A percentile compares a stretch with the other conserved stretches of the same genome.
Evolutionary conservation across 2,888 invertebrate species (phyloP).

Genomic region (Polia nebulosa): DNA sequence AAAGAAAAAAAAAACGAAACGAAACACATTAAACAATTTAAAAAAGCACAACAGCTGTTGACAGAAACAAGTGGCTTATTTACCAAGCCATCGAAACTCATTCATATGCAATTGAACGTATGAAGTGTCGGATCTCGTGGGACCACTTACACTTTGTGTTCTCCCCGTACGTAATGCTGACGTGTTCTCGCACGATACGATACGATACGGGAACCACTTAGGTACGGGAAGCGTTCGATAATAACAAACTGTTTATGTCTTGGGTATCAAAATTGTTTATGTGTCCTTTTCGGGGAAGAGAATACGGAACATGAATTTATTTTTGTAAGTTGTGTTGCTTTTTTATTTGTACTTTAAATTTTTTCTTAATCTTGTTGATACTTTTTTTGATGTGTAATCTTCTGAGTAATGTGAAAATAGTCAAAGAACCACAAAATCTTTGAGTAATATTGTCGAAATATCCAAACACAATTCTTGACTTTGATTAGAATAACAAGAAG

Average conservation of each 20-base stretch:
- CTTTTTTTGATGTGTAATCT: background rate
- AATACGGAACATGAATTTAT: background rate
- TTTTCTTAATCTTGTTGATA: background rate
- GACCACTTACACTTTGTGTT: conserved; percentile 58
- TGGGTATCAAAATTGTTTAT: conserved; percentile 22
- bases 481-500: background rate
- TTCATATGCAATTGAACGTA: conserved; percentile 64
- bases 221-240: conserved; percentile 33
- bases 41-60: conserved; percentile 46
- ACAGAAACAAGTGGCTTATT: conserved; percentile 62
- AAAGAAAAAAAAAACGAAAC: background rate
- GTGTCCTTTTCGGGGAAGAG: conserved; percentile 2
- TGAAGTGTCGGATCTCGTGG: conserved; percentile 58
- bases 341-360: background rate
- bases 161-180: conserved; percentile 44
- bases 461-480: background rate
- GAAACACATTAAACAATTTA: conserved; percentile 9
- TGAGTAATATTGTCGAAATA: background rate
- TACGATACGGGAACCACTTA: conserved; percentile 41
- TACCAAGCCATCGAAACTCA: conserved; percentile 60
- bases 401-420: background rate
- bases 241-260: conserved; percentile 40
- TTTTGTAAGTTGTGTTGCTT: background rate
- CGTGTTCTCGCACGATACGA: conserved; percentile 38
- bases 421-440: background rate